Base-by-base conservation (phyloP, 1,140 invertebrate species). In the Panagrolaimus sp. region DNA sequence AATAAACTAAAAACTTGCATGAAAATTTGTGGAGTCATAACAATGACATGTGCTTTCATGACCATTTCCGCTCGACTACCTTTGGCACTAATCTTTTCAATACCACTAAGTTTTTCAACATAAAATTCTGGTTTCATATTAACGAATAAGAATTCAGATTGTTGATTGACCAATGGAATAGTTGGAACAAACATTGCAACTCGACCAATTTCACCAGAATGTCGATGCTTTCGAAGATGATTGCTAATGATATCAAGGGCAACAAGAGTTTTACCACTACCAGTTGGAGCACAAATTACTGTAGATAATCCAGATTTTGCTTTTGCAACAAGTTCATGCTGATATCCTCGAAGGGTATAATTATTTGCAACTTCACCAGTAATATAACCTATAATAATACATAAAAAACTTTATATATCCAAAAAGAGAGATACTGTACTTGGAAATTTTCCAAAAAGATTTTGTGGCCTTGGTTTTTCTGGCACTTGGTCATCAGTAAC, bases 271-370 rank as follows among this genome's bases (percentile, higher is more conserved):
- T 80, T 80, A 32, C 78, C 78, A 21, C 69, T 69, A 17, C 79
- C 78, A 26, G 78, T 80, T 32, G 78, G 78, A 46, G 80, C 80
- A 63, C 78, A 78, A 70, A 80, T 76, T 2, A 80, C 70, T 26
- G 71, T 74, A 24, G 80, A 82, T 62, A 46, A 68, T 0, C 80
- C 80, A 15, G 48, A 63, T 14, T 82, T 70, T 5, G 80, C 78
- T 21, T 64, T 44, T 26, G 55, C 62, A 12, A 72, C 71, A 10
- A 80, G 48, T 46, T 80, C 78, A 43, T 73, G 71, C 63, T 80
- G 78, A 64, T 80, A 80, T 10, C 62, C 47, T n/a, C 75, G 67
- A 2, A 76, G 62, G 3, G 14, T 12, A 15, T 70, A 43, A 14
- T 72, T 58, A 26, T 58, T 28, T 26, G 21, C 21, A 14, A 58